A percentile compares a stretch with the other conserved stretches of the same genome.
phyloP scores from a whole-genome alignment of 2,888 invertebrate species.

The Drosophila multiciliata region DNA sequence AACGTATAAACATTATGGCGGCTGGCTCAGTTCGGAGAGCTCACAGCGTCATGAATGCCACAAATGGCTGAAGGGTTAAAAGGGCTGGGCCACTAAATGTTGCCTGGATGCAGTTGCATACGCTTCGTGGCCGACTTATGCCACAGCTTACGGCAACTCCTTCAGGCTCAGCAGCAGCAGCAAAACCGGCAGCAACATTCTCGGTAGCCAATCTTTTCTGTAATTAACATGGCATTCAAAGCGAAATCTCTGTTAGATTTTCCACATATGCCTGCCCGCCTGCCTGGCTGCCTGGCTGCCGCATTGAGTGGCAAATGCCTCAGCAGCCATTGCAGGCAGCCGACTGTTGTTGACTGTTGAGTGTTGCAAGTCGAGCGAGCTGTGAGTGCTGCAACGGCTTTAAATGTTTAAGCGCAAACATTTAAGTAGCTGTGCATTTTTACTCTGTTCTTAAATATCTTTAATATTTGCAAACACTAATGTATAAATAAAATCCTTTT shows the following conservation, averaged over 20 bases:
- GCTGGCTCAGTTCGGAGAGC: slow-evolving; percentile 18
- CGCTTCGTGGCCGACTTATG: slow-evolving; percentile 62
- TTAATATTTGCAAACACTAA: too few relatives aligned
- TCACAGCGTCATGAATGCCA: slow-evolving; percentile 26
- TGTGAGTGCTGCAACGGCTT: slow-evolving; percentile 22
- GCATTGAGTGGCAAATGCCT: slow-evolving; percentile 41
- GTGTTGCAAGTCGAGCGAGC: slow-evolving; percentile 14
- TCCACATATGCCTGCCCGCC: slow-evolving; percentile 36
- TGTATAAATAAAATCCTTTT: not conserved
- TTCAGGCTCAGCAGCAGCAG: not conserved
- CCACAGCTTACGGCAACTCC: slow-evolving; percentile 59
- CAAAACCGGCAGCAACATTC: slow-evolving; percentile 4
- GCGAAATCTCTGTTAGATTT: slow-evolving; percentile 60
- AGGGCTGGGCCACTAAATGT: slow-evolving; percentile 26
- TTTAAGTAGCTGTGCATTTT: slow-evolving; percentile 22
- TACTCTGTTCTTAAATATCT: not conserved
- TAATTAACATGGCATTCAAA: slow-evolving; percentile 80
- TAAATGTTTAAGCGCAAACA: slow-evolving; percentile 20
- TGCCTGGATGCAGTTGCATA: slow-evolving; percentile 42
- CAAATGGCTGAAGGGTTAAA: not conserved
- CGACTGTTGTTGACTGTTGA: slow-evolving; percentile 13
- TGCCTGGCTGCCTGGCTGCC: not conserved
- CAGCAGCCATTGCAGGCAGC: slow-evolving; percentile 2
- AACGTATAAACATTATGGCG: slow-evolving; percentile 57
- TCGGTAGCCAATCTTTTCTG: slow-evolving; percentile 36